Base-by-base conservation (phyloP, 2,797 vertebrate species). In the Eulemur albifrons region DNA sequence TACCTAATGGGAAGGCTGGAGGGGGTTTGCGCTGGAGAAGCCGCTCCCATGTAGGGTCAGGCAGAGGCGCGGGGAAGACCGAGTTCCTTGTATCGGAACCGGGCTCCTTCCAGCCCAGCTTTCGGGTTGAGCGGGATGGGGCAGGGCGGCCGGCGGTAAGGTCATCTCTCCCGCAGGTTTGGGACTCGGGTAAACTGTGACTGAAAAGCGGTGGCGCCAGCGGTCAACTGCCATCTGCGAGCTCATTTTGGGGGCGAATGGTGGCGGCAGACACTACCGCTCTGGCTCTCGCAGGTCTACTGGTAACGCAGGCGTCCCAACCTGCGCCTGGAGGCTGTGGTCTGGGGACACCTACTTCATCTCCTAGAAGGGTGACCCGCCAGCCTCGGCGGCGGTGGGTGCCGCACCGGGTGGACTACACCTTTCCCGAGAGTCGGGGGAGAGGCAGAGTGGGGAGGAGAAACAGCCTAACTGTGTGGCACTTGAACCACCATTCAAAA, bases 1-100 rank as follows among this genome's bases (percentile, higher is more conserved):
- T 93, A 81, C 92, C 77, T 93, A 96, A 93, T 2, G 63, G 83
- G 32, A 67, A 85, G 61, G 52, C 25, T 52, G 84, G 14, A 40
- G 79, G 27, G 69, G 77, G 38, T 82, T 20, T 92, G 90, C 57
- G 7, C 7, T 17, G 38, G 63, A 92, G 63, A 67, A 84, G 82
- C 79, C 14, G 82, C 81, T 83, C 27, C n/a, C 14, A 50, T 92
- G 93, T 13, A 4, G 57, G 92, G 40, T 80, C n/a, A 25, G 87
- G 13, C 72, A 65, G 61, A 35, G 13, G 69, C 23, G 10, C 67
- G 75, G 0, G 75, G 54, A 32, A 45, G 87, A 32, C n/a, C 3
- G 45, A 57, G 96, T 82, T 65, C 80, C 63, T 0, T 2, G 17
- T 43, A 2, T 27, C n/a, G 6, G 79, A 57, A 27, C 6, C 0